Evolutionary conservation across 2,113 vertebrate species (phyloP).

Genomic region (Mesoclemmys tuberculata): DNA sequence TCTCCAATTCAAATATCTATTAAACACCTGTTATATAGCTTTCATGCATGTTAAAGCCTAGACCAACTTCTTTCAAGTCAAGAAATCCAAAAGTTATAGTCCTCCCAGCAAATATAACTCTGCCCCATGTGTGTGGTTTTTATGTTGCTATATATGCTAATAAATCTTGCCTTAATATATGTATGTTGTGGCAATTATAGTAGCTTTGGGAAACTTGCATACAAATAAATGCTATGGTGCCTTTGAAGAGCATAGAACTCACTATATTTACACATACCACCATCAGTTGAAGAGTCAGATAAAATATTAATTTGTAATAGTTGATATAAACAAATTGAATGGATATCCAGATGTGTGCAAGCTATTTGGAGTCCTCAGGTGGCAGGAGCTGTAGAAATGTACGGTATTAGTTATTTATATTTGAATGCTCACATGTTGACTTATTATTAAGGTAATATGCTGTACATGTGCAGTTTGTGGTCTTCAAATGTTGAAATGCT

Average conservation of each 20-base stretch:
- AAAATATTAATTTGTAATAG: not conserved
- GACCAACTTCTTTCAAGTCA: not conserved
- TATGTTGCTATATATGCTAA: not conserved
- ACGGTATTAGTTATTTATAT: not conserved
- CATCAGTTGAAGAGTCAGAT: not conserved
- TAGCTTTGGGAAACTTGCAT: not conserved
- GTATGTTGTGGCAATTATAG: not conserved
- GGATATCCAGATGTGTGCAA: not conserved
- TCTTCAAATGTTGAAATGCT: not conserved
- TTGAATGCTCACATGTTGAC: not conserved
- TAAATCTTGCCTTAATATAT: constrained; percentile 30
- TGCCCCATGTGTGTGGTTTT: not conserved
- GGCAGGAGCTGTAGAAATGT: not conserved
- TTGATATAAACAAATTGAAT: not conserved
- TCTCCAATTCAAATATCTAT: not conserved
- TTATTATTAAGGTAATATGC: rapidly evolving
- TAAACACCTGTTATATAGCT: not conserved
- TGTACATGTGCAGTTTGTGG: rapidly evolving
- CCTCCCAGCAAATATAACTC: constrained; percentile 4
- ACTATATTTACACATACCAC: not conserved
- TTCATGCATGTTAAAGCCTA: not conserved
- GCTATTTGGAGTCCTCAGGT: not conserved
- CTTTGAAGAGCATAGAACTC: not conserved
- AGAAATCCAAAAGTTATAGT: not conserved
- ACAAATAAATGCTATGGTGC: not conserved